phyloP scores from a whole-genome alignment of 2,113 vertebrate species.

The Cygnus buccinator region DNA sequence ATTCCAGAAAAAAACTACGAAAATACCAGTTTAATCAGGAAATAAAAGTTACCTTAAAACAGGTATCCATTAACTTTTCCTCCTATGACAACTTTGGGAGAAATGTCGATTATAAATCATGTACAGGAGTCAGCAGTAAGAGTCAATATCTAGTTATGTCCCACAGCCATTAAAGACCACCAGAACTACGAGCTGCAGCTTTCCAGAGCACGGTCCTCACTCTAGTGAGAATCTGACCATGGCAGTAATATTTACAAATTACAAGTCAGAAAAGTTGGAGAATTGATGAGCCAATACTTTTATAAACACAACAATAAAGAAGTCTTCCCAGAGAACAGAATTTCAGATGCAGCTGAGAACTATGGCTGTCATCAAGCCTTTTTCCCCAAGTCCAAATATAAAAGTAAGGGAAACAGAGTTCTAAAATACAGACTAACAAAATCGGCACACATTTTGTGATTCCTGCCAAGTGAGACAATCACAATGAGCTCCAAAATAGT shows the following conservation, averaged over 20 bases:
- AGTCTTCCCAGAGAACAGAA: neutral
- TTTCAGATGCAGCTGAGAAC: neutral
- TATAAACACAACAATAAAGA: neutral
- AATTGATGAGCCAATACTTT: neutral
- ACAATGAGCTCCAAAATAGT: neutral
- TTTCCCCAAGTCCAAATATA: neutral
- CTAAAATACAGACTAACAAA: neutral
- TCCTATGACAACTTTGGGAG: neutral
- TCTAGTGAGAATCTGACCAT: neutral
- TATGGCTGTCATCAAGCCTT: neutral
- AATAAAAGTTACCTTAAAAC: neutral
- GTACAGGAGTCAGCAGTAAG: neutral
- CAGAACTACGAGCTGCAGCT: neutral
- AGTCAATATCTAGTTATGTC: neutral
- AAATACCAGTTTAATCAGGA: neutral
- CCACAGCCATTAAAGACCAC: neutral
- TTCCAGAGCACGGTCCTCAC: neutral
- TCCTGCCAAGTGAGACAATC: neutral
- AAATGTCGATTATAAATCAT: neutral
- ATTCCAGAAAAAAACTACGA: neutral
- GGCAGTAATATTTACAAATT: neutral
- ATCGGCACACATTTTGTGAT: neutral
- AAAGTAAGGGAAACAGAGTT: neutral
- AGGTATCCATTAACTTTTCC: neutral
- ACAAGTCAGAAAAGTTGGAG: neutral